Conservation (phyloP, 2,113 vertebrate species). For the Neolamprologus brichardi region DNA sequence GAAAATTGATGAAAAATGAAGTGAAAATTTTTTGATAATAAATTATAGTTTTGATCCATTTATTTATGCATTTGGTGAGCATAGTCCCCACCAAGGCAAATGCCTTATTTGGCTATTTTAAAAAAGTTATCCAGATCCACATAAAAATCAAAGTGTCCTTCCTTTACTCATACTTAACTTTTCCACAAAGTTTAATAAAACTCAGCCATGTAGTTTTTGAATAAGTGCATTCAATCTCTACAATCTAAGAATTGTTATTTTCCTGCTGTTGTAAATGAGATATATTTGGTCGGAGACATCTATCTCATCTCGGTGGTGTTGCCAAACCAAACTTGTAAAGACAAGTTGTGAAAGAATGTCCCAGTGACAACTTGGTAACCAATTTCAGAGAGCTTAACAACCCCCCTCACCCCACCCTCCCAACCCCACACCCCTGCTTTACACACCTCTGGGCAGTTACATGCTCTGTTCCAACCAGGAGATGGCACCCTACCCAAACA, state of each 20-base stretch:
- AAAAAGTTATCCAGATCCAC: not conserved
- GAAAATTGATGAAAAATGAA: not conserved
- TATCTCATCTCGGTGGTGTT: slow-evolving; percentile 52
- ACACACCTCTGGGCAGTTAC: not conserved
- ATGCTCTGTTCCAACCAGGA: slow-evolving; percentile 76
- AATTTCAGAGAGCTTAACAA: not conserved
- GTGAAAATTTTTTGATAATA: not conserved
- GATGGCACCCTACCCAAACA: slow-evolving; percentile 89
- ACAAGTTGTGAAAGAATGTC: slow-evolving; percentile 63
- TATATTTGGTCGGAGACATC: not conserved
- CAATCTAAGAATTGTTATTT: not conserved
- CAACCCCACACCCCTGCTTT: not conserved
- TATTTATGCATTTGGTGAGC: not conserved
- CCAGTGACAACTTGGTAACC: not conserved
- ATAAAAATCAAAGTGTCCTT: not conserved
- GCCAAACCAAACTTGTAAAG: slow-evolving; percentile 81
- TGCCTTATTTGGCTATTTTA: not conserved
- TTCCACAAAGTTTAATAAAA: not conserved
- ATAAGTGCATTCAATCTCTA: not conserved
- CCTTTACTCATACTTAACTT: not conserved
- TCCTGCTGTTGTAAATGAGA: not conserved
- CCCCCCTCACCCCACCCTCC: not conserved
- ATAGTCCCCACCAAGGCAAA: not conserved
- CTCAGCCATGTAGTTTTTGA: not conserved
- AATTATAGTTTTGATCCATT: not conserved